Base-by-base conservation (phyloP, 35 echinoderm and acorn worm genomes). In the Strongylocentrotus purpuratus region DNA sequence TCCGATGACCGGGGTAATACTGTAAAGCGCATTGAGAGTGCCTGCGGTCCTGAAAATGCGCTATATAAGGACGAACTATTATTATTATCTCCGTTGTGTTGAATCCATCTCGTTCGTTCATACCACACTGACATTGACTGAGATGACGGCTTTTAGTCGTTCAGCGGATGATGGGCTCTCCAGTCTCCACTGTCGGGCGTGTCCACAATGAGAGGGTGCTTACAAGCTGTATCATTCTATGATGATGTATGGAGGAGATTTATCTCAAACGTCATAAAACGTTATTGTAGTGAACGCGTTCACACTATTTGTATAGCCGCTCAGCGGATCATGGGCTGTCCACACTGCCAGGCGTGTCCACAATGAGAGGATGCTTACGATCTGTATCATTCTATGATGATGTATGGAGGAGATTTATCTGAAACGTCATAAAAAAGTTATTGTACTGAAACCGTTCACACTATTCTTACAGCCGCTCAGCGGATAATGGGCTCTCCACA, bases 71-170 rank as follows among this genome's bases (percentile, higher is more conserved):
- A n/a, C n/a, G n/a, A n/a, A n/a, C n/a, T n/a, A n/a, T n/a, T n/a
- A n/a, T n/a, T n/a, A n/a, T n/a, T n/a, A 0, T 41, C 35, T 41
- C 35, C 35, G 35, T 41, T 41, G 35, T 41, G 35, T 41, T 41
- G 35, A 41, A 41, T 41, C 1, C 35, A 41, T 41, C 35, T 41
- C 35, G 35, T 41, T 41, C 35, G 3, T 41, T 55, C 50, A 59
- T 59, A 59, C 17, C 52, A 17, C 52, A 14, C 11, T 11, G 2
- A 7, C 17, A 59, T 59, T 78, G 20, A 78, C 25, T 22, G 65
- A 78, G 65, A 78, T 78, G 65, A n/a, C 65, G n/a, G 65, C 65
- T 78, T 78, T n/a, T n/a, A n/a, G n/a, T n/a, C n/a, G n/a, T n/a
- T 78, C 22, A 78, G 65, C 22, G 25, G 65, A 78, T 78, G 15